phyloP scores from a whole-genome alignment of 2,888 invertebrate species.

The Volucella zonaria region DNA sequence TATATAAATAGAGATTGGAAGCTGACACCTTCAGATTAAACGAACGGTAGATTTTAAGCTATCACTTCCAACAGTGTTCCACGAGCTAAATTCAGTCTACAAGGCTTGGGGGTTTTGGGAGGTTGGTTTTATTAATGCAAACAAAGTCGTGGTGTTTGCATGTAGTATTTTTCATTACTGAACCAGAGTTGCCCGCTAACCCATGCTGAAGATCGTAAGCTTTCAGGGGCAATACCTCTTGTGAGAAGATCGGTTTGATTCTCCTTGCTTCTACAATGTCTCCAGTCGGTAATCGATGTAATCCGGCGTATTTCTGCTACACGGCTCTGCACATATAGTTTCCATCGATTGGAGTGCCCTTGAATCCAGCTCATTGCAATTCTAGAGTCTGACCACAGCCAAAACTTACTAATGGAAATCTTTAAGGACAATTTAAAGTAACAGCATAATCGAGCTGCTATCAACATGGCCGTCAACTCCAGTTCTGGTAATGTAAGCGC shows the following conservation, averaged over 20 bases:
- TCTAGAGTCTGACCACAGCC: too few relatives aligned
- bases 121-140: conserved; percentile 11
- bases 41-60: conserved; percentile 16
- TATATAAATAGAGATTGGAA: too few relatives aligned
- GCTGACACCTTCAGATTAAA: neutral
- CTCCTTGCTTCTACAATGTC: neutral
- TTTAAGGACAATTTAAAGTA: too few relatives aligned
- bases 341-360: too few relatives aligned
- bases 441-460: too few relatives aligned
- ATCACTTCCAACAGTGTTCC: conserved; percentile 32
- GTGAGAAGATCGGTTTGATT: conserved; percentile 24
- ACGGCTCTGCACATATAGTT: too few relatives aligned
- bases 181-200: conserved; percentile 12
- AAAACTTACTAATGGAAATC: too few relatives aligned
- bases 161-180: neutral
- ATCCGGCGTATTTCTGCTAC: too few relatives aligned
- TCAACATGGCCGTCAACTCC: too few relatives aligned
- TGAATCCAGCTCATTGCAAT: too few relatives aligned
- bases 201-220: neutral
- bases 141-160: neutral
- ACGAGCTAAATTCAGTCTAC: conserved; percentile 23
- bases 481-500: neutral
- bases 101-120: conserved; percentile 1
- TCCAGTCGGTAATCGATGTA: too few relatives aligned
- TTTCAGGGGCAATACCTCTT: neutral